Base-by-base conservation (phyloP, 2,113 vertebrate genomes). In the Lethenteron camtschaticum region DNA sequence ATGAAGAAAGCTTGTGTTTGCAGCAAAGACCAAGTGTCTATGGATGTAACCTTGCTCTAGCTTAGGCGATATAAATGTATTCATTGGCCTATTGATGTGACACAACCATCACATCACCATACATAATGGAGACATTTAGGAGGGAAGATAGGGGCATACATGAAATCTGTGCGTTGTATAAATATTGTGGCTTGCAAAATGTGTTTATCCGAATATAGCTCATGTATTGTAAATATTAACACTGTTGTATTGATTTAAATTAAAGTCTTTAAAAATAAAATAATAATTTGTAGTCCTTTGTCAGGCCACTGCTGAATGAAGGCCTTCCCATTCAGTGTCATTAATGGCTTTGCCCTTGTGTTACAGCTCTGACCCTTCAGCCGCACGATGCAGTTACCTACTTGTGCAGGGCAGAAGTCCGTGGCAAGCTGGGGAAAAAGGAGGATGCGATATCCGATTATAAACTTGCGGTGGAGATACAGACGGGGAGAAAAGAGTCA, bases 381-480 rank as follows among this genome's bases (percentile, higher is more conserved):
- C 82, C 83, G 66, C 72, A 76, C 71, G 79, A 85, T 74, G 76
- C 79, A 70, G 58, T 80, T 68, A 73, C 79, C n/a, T 84, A 82
- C 72, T 79, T 79, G 70, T 75, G 82, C 12, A 81, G 84, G 77
- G 80, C 83, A 73, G 80, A 83, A 74, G 78, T 84, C 74, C 77
- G 75, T 75, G 81, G 79, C 74, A 81, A 81, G 78, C 57, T 83
- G 59, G 81, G 81, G 70, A 73, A 78, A 73, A 79, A 56, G 9
- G 76, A 80, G 58, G 77, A 81, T 72, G 82, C 84, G 13, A 20
- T 85, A 58, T 70, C 77, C 66, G 81, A 86, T 73, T 85, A 84
- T 72, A 82, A 77, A 60, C 76, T 75, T 74, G 81, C 83, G 14
- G 74, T 86, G 68, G 75, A 74, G 58, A 75, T 85, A 70, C 76